A percentile compares a stretch with the other conserved stretches of the same genome.
Evolutionary conservation across 2,113 vertebrate species (phyloP).

Genomic region (Paedocypris sp.): DNA sequence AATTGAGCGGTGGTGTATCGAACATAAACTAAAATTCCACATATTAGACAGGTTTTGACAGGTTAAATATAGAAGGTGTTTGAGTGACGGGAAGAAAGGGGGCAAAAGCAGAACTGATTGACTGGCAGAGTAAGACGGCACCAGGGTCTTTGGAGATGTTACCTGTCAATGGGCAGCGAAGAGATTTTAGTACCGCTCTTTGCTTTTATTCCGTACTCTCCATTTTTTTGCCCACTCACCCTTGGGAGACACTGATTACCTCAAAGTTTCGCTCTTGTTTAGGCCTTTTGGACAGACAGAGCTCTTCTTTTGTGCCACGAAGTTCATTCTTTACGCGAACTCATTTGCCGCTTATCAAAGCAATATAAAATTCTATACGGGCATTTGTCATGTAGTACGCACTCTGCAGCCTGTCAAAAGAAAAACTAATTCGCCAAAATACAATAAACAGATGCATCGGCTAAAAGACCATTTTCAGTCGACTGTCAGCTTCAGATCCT

Average conservation of each 20-base stretch:
- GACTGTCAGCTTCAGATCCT: too few species aligned
- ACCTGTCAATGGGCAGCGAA: constrained; percentile 28
- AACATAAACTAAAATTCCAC: constrained; percentile 9
- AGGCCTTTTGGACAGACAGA: constrained; percentile 15
- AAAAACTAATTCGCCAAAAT: too few species aligned
- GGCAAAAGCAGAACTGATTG: not conserved
- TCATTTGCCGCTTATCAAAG: too few species aligned
- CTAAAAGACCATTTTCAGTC: too few species aligned
- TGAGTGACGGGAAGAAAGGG: constrained; percentile 8
- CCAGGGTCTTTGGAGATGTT: constrained; percentile 29
- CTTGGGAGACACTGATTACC: not conserved
- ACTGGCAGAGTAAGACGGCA: constrained; percentile 22
- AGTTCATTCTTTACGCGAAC: too few species aligned
- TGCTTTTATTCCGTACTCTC: too few species aligned
- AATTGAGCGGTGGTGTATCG: not conserved
- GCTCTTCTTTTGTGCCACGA: not conserved
- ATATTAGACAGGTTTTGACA: constrained; percentile 14
- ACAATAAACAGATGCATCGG: too few species aligned
- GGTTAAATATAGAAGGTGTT: constrained; percentile 6
- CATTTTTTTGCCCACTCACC: not conserved
- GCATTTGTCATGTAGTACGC: too few species aligned
- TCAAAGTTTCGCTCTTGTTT: constrained; percentile 23
- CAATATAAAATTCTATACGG: too few species aligned
- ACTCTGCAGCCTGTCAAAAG: too few species aligned
- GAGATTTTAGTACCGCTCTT: too few species aligned